Percentiles rank a stretch among this genome's conserved stretches.
Evolutionary conservation across 2,888 invertebrate species (phyloP).

Genomic region (Drosophila greeni): DNA sequence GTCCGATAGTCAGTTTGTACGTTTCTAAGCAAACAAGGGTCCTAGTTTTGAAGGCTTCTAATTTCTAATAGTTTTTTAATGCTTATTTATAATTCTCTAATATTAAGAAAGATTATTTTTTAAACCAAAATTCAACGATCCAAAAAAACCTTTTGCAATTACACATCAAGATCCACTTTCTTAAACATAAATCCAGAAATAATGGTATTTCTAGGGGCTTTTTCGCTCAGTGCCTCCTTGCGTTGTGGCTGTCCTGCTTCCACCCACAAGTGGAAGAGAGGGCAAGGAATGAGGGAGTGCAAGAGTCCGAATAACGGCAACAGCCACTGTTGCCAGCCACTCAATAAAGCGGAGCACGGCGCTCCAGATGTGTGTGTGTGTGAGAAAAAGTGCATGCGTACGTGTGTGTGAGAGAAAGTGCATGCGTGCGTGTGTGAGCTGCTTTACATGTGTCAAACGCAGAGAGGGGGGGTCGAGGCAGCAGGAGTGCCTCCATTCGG

Average conservation of each 20-base stretch:
- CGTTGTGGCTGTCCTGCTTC: conserved; percentile 1
- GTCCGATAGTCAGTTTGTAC: too few relatives aligned
- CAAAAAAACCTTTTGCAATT: background rate
- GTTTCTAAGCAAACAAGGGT: too few relatives aligned
- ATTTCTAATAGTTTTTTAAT: too few relatives aligned
- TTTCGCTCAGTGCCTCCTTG: conserved; percentile 5
- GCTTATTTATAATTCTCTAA: background rate
- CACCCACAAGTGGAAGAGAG: background rate
- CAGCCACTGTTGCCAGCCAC: conserved; percentile 29
- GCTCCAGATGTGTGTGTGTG: background rate
- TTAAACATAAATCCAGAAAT: too few relatives aligned
- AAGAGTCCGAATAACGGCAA: conserved; percentile 4
- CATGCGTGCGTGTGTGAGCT: conserved; percentile 31
- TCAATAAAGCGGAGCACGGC: conserved; percentile 29
- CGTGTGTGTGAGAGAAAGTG: background rate
- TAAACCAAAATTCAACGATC: background rate
- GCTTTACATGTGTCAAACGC: conserved; percentile 65
- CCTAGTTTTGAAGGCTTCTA: too few relatives aligned
- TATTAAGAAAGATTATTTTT: background rate
- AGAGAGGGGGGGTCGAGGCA: background rate
- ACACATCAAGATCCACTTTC: too few relatives aligned
- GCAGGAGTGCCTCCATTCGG: conserved; percentile 49
- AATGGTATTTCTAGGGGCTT: background rate
- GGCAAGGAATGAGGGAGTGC: background rate
- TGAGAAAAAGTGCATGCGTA: background rate